phyloP scores from a whole-genome alignment of 2,113 vertebrate species.

The Alouatta palliata region DNA sequence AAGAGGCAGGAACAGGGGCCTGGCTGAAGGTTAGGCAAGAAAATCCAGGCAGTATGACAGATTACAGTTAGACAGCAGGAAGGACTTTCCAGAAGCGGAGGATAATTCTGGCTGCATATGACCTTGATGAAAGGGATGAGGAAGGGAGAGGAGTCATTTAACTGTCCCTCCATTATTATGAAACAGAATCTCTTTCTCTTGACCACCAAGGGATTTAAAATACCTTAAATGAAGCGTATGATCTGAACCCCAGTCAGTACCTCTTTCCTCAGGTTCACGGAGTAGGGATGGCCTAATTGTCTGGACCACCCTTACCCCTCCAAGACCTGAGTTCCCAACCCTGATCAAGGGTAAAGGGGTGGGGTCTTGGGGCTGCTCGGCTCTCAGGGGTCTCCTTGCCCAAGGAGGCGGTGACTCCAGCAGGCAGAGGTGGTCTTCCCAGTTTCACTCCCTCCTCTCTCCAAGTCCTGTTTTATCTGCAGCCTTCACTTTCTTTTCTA shows the following conservation, averaged over 20 bases:
- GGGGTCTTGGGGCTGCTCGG: background rate
- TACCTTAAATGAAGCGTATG: background rate
- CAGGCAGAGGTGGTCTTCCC: background rate
- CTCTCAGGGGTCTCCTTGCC: background rate
- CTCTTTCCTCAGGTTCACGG: background rate
- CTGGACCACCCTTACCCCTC: too few relatives aligned
- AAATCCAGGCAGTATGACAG: background rate
- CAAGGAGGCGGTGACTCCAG: background rate
- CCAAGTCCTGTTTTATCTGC: background rate
- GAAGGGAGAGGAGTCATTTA: background rate
- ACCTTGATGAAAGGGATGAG: background rate
- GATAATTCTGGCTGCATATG: background rate
- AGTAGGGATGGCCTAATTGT: background rate
- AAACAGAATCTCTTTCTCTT: background rate
- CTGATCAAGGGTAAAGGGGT: background rate
- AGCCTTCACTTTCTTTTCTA: background rate
- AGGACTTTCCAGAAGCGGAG: slow-evolving; percentile 10
- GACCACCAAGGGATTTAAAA: background rate
- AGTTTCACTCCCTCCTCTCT: background rate
- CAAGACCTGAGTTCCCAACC: background rate
- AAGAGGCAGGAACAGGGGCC: background rate
- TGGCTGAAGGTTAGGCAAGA: background rate
- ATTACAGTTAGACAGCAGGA: slow-evolving; percentile 12
- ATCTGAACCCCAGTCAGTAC: background rate
- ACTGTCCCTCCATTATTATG: background rate